Evolutionary conservation across 2,113 vertebrate genomes (phyloP), one percentile per base, ranked within the genome.

Genomic region (Lepus americanus): DNA sequence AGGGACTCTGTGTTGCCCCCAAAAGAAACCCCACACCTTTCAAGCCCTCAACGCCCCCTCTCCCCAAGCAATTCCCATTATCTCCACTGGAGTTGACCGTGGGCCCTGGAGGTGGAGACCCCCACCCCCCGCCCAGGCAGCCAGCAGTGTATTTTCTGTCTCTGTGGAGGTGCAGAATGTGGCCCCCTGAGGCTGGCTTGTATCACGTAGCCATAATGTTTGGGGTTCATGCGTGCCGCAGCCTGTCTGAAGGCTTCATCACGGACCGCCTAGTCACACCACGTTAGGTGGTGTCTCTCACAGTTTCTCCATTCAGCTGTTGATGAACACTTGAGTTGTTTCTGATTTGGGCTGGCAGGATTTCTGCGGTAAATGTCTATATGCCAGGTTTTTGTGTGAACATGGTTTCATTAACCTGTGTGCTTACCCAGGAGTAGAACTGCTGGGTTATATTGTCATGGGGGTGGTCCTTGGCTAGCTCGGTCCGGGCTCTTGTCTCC

Each of bases 351-450:
- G 44, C 39, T 31, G 49, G 51, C 20, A 81, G 22, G 49, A 78
- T 67, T 96, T 87, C 61, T 88, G 25, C 70, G 36, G 5, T 94
- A 44, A 84, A 72, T 29, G n/a, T 81, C 88, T 13, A 6, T 74
- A 13, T 64, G 74, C 55, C 49, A 81, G 4, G 67, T 89, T 88
- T 88, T 91, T 89, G 6, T 79, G 13, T 73, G 85, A 39, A 36
- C 6, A 33, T 73, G 20, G 82, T 95, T 91, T 86, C 59, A 64
- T 92, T 96, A 33, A 92, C n/a, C 94, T n/a, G 5, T n/a, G 61
- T 90, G 27, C 89, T 87, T 87, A 59, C 59, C 70, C 74, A 80
- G 59, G 27, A 79, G 53, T 95, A 31, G 36, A 87, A 79, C 63
- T 92, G 39, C 17, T 91, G 64, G 12, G 9, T 86, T 16, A 20